These are phyloP conservation scores for Ceratosolen solmsi DNA, from an alignment of 1,140 invertebrate genomes.

Conservation along the genomic window DNA sequence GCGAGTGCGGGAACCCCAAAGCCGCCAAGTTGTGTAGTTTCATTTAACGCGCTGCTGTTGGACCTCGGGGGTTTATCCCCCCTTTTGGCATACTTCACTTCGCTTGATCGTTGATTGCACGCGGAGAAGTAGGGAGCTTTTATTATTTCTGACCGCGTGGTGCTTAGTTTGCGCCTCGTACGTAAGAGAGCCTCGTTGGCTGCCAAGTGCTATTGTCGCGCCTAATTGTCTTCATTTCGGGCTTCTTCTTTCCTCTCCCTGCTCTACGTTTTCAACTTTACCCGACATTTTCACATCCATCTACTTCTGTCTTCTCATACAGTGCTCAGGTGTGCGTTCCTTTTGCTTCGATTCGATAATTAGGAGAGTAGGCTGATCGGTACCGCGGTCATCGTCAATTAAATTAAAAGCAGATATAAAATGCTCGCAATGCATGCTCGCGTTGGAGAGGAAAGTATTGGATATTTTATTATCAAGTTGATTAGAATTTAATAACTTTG, in stretches of 20 bases:
- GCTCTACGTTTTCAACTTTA: background rate
- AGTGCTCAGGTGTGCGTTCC: too few relatives aligned
- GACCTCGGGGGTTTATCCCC: background rate
- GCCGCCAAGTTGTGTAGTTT: background rate
- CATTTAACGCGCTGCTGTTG: background rate
- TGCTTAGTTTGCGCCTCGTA: background rate
- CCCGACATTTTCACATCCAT: too few relatives aligned
- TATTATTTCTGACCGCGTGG: conserved; percentile 37
- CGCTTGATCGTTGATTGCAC: conserved; percentile 44
- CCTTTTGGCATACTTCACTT: conserved; percentile 10
- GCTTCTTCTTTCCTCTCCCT: background rate
- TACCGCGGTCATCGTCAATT: too few relatives aligned
- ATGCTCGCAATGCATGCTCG: too few relatives aligned
- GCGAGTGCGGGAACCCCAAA: conserved; percentile 39
- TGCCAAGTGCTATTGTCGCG: background rate
- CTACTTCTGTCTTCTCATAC: too few relatives aligned
- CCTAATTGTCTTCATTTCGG: background rate
- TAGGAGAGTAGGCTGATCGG: too few relatives aligned
- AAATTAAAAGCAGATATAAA: too few relatives aligned
- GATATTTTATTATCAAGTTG: too few relatives aligned
- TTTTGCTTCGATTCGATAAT: too few relatives aligned
- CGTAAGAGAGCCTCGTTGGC: background rate
- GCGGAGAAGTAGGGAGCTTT: background rate
- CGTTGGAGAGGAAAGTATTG: too few relatives aligned
- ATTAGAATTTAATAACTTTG: too few relatives aligned